These are phyloP conservation scores for Dendropsophus ebraccatus DNA, from an alignment of 2,113 vertebrate species.

Conservation along the genomic window DNA sequence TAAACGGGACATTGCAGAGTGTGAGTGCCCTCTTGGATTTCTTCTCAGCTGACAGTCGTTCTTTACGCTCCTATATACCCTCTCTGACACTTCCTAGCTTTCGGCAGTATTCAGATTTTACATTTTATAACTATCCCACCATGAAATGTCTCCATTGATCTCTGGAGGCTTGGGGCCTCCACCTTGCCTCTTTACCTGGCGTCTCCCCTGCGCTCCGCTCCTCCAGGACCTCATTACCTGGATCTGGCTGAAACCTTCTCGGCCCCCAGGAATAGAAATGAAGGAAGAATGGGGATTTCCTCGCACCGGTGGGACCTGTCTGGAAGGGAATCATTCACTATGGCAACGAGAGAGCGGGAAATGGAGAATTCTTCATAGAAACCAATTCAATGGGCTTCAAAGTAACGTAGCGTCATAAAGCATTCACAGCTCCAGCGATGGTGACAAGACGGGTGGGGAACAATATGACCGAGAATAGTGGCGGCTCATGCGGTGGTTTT, in stretches of 20 bases:
- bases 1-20: no score
- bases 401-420: background rate
- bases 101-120: background rate
- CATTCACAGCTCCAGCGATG: background rate
- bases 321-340: background rate
- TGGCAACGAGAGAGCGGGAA: background rate
- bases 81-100: no score
- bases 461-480: background rate
- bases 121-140: background rate
- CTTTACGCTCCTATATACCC: no score
- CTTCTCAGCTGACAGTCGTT: no score
- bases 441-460: background rate
- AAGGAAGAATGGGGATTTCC: background rate
- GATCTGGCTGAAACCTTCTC: background rate
- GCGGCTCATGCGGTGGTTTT: background rate
- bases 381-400: background rate
- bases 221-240: constrained; percentile 3
- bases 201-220: background rate
- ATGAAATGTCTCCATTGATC: background rate
- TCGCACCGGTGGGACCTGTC: background rate
- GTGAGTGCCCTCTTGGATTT: no score
- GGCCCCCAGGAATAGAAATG: background rate
- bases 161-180: background rate
- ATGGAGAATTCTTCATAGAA: background rate
- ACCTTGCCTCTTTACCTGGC: background rate